Evolutionary conservation across 30 jellyfish, hydroid and myxozoan species (phyloP).

Genomic region (Hydractinia symbiolongicarpus): DNA sequence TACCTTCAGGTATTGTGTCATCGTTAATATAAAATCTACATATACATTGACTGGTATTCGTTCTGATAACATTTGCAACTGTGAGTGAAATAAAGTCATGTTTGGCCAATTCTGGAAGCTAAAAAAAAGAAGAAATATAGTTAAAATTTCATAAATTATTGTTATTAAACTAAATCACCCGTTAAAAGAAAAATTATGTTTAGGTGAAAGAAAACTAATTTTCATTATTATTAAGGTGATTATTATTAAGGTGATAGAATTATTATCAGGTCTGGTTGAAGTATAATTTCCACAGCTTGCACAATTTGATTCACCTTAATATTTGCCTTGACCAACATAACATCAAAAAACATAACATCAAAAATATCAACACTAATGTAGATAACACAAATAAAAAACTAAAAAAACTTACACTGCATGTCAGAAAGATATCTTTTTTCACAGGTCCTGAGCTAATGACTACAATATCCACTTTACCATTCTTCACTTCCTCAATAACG

Average conservation of each 20-base stretch:
- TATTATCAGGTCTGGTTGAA: too few relatives aligned
- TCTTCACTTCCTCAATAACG: neutral
- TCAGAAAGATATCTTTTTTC: neutral
- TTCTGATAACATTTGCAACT: neutral
- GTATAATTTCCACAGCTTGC: too few relatives aligned
- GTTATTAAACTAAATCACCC: neutral
- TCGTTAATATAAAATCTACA: constrained; percentile 58
- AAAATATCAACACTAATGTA: too few relatives aligned
- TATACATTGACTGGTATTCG: neutral
- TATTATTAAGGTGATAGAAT: too few relatives aligned
- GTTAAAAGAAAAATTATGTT: neutral
- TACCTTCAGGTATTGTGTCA: constrained; percentile 73
- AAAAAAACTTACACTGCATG: neutral
- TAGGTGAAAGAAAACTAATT: too few relatives aligned
- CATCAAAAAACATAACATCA: too few relatives aligned
- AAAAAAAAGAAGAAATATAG: neutral
- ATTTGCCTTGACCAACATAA: too few relatives aligned
- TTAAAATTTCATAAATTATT: neutral
- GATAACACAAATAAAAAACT: too few relatives aligned
- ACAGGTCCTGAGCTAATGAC: neutral
- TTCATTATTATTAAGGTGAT: too few relatives aligned
- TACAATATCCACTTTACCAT: neutral
- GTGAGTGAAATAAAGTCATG: neutral
- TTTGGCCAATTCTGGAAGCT: neutral
- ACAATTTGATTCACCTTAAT: too few relatives aligned